Conservation (phyloP, 2,888 invertebrate species). For the Anodontia alba region DNA sequence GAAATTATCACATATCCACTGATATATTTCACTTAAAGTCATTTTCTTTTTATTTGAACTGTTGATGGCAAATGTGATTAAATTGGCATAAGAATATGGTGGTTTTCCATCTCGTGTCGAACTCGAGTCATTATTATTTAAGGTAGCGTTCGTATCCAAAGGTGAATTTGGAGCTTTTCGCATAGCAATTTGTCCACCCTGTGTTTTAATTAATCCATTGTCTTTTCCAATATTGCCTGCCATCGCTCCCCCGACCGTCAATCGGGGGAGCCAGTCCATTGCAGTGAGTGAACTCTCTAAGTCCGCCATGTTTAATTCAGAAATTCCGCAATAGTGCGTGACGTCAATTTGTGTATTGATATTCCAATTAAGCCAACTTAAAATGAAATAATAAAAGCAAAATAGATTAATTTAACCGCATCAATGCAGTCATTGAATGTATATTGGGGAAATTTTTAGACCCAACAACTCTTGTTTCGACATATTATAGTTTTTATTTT, state of each 20-base stretch:
- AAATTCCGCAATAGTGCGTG: conserved; percentile 46
- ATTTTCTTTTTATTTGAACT: conserved; percentile 89
- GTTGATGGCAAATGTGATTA: conserved; percentile 89
- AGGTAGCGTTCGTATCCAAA: conserved; percentile 77
- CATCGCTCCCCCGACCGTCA: conserved; percentile 84
- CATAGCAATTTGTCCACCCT: conserved; percentile 76
- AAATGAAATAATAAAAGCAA: background rate
- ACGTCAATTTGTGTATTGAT: conserved; percentile 49
- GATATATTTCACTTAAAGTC: conserved; percentile 91
- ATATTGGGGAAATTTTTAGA: no score
- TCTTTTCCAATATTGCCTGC: conserved; percentile 72
- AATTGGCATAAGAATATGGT: conserved; percentile 89
- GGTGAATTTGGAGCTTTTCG: conserved; percentile 81
- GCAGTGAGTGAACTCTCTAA: conserved; percentile 86
- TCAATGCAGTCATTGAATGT: no score
- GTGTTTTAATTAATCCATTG: conserved; percentile 69
- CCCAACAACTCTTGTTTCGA: no score
- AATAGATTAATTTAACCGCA: no score
- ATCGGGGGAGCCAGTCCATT: conserved; percentile 86
- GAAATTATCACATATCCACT: conserved; percentile 90
- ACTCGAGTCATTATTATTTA: conserved; percentile 72
- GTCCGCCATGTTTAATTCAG: conserved; percentile 83
- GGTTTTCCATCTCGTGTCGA: conserved; percentile 85
- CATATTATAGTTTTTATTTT: background rate
- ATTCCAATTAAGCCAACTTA: background rate